These are phyloP conservation scores for Helicorthomorpha holstii DNA, from an alignment of 1,140 invertebrate genomes.

Conservation along the genomic window DNA sequence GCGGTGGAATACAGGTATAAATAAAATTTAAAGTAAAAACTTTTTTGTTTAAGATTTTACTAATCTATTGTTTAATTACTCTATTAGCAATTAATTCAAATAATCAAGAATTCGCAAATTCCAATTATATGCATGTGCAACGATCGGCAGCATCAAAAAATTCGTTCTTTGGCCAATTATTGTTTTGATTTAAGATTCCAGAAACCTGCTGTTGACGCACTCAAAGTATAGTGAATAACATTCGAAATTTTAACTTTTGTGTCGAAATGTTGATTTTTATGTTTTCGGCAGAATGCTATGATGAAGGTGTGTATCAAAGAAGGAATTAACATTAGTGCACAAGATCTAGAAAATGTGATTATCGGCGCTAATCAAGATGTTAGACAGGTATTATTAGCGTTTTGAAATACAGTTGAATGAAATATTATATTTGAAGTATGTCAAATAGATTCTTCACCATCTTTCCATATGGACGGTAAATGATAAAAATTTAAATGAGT, in stretches of 20 bases:
- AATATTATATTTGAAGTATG: neutral
- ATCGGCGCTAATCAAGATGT: conserved; percentile 79
- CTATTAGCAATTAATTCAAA: conserved; percentile 58
- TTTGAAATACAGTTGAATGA: conserved; percentile 7
- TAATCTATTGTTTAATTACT: conserved; percentile 8
- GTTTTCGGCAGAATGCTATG: conserved; percentile 53
- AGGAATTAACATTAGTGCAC: conserved; percentile 57
- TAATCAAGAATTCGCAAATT: conserved; percentile 79
- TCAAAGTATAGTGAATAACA: conserved; percentile 41
- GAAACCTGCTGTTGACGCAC: conserved; percentile 71
- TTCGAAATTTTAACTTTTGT: neutral
- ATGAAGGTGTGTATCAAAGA: conserved; percentile 85
- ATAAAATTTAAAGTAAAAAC: conserved; percentile 5
- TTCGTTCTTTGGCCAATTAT: conserved; percentile 80
- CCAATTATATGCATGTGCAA: conserved; percentile 99
- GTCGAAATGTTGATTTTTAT: conserved; percentile 2
- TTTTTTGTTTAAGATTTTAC: neutral
- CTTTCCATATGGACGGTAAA: conserved; percentile 55
- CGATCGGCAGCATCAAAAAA: conserved; percentile 84
- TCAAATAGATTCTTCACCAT: conserved; percentile 34
- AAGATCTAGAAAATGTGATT: conserved; percentile 68
- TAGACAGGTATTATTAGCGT: conserved; percentile 64
- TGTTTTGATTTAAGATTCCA: conserved; percentile 76
- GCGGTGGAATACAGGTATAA: conserved; percentile 66
- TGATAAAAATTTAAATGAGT: conserved; percentile 25